phyloP scores from a whole-genome alignment of 2,888 invertebrate species.

The Zelleria hepariella region DNA sequence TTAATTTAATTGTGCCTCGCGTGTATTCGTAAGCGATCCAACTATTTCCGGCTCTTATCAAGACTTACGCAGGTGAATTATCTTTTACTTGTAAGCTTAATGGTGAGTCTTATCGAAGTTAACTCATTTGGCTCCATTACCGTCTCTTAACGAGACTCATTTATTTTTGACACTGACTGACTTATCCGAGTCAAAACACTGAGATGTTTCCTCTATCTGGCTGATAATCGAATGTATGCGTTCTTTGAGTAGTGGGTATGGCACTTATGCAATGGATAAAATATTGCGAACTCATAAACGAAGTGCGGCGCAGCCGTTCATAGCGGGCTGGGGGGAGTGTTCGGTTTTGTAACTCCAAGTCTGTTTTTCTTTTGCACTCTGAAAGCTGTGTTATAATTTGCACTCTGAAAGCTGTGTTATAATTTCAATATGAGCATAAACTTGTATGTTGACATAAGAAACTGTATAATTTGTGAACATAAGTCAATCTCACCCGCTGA shows the following conservation, averaged over 20 bases:
- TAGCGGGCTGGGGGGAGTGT: slow-evolving; percentile 15
- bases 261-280: slow-evolving; percentile 59
- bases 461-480: too few relatives aligned
- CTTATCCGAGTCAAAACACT: slow-evolving; percentile 43
- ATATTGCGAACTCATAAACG: slow-evolving; percentile 62
- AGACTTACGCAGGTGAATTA: neutral
- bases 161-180: slow-evolving; percentile 20
- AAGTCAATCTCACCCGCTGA: too few relatives aligned
- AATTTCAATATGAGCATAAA: too few relatives aligned
- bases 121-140: neutral
- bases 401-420: too few relatives aligned
- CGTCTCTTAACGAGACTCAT: neutral
- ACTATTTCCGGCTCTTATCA: neutral
- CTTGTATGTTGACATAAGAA: too few relatives aligned
- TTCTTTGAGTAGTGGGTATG: slow-evolving; percentile 28
- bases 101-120: neutral
- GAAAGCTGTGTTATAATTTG: neutral
- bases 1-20: neutral
- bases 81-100: neutral
- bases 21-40: neutral
- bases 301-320: slow-evolving; percentile 23
- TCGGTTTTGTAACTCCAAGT: neutral
- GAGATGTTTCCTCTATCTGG: slow-evolving; percentile 40
- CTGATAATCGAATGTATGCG: slow-evolving; percentile 45
- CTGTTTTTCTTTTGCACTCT: neutral